Percentiles rank a stretch among this genome's conserved stretches.
These are phyloP conservation scores for Fulmarus glacialis DNA, from an alignment of 2,113 vertebrate genomes.

Conservation along the genomic window DNA sequence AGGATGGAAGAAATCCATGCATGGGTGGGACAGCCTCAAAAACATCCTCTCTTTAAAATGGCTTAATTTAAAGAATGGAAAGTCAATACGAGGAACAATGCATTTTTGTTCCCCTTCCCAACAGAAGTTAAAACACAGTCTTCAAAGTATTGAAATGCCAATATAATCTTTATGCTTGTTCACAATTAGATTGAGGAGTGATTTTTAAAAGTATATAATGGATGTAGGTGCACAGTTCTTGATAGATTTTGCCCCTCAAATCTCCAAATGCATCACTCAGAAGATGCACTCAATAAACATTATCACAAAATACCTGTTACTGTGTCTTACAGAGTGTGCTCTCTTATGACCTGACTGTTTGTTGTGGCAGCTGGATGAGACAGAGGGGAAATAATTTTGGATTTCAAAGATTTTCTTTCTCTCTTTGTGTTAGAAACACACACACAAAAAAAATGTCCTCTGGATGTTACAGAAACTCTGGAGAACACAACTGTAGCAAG, in stretches of 20 bases:
- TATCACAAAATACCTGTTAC: background rate
- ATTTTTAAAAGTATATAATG: background rate
- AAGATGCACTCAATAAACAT: background rate
- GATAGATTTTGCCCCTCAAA: background rate
- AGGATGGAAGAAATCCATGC: background rate
- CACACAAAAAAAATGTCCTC: background rate
- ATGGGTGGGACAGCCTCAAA: background rate
- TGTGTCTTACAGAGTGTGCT: background rate
- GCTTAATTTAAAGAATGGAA: background rate
- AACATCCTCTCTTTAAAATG: background rate
- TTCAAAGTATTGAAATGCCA: background rate
- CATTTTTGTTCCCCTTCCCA: background rate
- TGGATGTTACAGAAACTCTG: background rate
- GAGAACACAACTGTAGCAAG: background rate
- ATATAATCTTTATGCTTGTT: background rate
- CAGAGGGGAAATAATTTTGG: background rate
- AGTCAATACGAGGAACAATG: background rate
- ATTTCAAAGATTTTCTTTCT: background rate
- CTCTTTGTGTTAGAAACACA: background rate
- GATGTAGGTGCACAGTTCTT: background rate
- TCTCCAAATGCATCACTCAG: background rate
- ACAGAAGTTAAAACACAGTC: background rate
- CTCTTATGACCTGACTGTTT: background rate
- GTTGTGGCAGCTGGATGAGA: background rate
- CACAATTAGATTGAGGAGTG: background rate